Base-by-base conservation (phyloP, 1,140 invertebrate genomes). In the Drosophila ohnishii region DNA sequence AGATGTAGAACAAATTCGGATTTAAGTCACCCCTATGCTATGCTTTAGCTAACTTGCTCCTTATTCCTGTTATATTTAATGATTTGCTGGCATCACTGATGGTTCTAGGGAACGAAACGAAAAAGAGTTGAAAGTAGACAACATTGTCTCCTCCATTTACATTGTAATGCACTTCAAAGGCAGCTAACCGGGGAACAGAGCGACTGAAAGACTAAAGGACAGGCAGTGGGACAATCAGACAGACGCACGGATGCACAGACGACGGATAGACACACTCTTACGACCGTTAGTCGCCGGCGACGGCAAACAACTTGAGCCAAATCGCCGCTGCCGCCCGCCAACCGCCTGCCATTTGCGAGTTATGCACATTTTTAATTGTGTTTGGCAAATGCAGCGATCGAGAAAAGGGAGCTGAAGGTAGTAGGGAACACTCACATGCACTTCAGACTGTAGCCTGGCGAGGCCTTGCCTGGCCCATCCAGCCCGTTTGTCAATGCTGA, bases 361-460 rank as follows among this genome's bases (percentile, higher is more conserved):
- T 86, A 82, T 86, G 78, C 83, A 86, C 82, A 87, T 87, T 86
- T 87, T 87, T 87, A 86, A 86, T 86, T 86, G 82, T 82, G 82
- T 86, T 86, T 79, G 82, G 70, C 75, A 86, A 78, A 87, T 78
- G 82, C 78, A 74, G 73, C 67, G 75, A 55, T 14, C 58, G 70
- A 64, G 70, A 57, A 37, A 25, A 55, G 59, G 32, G 37, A 13
- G 55, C 30, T 25, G 61, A 42, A 60, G 35, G 56, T 19, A 37
- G 47, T 14, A 37, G 51, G 51, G 61, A 40, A 25, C 40, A 42
- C 61, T 44, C 47, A 6, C 55, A 70, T 57, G 76, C 80, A 80
- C 76, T 84, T 72, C 73, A 76, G 75, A 63, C 80, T 62, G 42
- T 60, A 44, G 53, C 37, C 71, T 63, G 34, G 45, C 28, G 14